Base-by-base conservation (phyloP, 92 coral and sea anemone genomes). In the Phenganax stokvisi region DNA sequence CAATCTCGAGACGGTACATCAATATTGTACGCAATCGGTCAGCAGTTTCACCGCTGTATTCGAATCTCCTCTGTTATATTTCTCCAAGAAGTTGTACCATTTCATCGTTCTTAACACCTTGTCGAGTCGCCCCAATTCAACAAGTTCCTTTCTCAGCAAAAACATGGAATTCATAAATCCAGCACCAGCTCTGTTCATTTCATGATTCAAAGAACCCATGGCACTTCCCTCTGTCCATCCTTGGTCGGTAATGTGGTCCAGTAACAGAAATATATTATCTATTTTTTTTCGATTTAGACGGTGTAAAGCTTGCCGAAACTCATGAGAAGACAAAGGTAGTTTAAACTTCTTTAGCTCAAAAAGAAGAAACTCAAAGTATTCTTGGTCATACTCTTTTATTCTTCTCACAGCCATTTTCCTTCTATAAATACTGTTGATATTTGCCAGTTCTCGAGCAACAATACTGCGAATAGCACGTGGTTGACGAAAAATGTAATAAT, bases 211-310 rank as follows among this genome's bases (percentile, higher is more conserved):
- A 0, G 96, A 89, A 16, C 96, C 96, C 10, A 89, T 29, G n/a
- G 83, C 92, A 72, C 96, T 91, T 54, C 96, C 92, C 13, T 85
- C 88, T 7, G 89, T 86, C 85, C 89, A 91, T 20, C 96, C 92
- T 72, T 85, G 91, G 73, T 83, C 92, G 1, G 58, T 54, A 52
- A 79, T 65, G 17, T 79, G 63, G 16, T 54, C 63, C 61, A 79
- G n/a, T 64, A 79, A 17, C 74, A 61, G 69, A 59, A 79, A 6
- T 53, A 79, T 51, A 20, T 47, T 65, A 7, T 63, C 74, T 25
- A 79, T 62, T 15, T 79, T 79, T 9, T 9, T 27, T 47, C 65
- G 25, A 25, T 79, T 63, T 7, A 79, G 72, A 13, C 54, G 16
- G 20, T 17, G 37, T 25, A 79, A 68, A 51, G 52, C 11, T 11